Base-by-base conservation (phyloP, 2,113 vertebrate genomes). In the Pelmatolapia mariae region DNA sequence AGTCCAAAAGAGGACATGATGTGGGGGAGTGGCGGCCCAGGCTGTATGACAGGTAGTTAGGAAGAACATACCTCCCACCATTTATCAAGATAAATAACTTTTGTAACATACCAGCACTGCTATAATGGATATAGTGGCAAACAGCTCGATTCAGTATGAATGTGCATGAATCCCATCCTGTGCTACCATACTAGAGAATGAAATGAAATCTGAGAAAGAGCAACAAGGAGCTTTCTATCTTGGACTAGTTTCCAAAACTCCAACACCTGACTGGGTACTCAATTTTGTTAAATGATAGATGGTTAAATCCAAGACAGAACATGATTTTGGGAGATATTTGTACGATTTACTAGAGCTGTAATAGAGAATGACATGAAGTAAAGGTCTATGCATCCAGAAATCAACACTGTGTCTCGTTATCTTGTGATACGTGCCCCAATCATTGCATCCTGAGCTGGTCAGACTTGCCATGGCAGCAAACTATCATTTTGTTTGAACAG, bases 271-370 rank as follows among this genome's bases (percentile, higher is more conserved):
- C 12, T 45, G 26, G 16, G 26, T 15, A 47, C 36, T 53, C 54
- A 47, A 5, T 73, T 73, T 50, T 50, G 22, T 29, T 93, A 89
- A 91, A 85, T 76, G 22, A 90, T 86, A 29, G 45, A 59, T 84
- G 78, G 87, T 87, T 52, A 40, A 13, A 26, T 71, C 92, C 89
- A 92, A 26, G 45, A 89, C 24, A 88, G 38, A 56, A 78, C 16
- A 78, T 50, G 6, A 19, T 78, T 78, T 78, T 47, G 45, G 71
- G 26, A 31, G 26, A 50, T 50, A 78, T 52, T 52, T 52, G 2
- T 52, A 19, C 0, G 2, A 33, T 78, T 78, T 78, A 33, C 11
- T 52, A 50, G 16, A 52, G 73, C 33, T 19, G 26, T 31, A 78
- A 4, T 78, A 19, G 18, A 78, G 26, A 78, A 52, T 33, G 45